A percentile compares a stretch with the other conserved stretches of the same genome.
These are phyloP conservation scores for Leptopterna dolabrata DNA, from an alignment of 2,888 invertebrate species.

Conservation along the genomic window DNA sequence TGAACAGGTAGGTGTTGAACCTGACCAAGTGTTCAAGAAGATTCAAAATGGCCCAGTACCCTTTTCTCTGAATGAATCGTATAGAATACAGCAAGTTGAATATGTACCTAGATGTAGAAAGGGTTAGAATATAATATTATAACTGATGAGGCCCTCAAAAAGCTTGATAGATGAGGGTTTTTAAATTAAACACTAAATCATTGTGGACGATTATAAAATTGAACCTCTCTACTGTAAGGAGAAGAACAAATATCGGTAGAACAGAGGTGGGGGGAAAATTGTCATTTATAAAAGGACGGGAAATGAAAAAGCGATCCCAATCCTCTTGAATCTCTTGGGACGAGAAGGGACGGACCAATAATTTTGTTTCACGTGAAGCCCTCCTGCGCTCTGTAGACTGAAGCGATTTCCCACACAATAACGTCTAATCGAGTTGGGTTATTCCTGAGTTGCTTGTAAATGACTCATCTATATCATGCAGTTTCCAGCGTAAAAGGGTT, in stretches of 20 bases:
- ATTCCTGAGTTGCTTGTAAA: slow-evolving; percentile 38
- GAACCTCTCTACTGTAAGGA: neutral
- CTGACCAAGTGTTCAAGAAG: too few species aligned
- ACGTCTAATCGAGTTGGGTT: slow-evolving; percentile 49
- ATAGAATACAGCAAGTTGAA: too few species aligned
- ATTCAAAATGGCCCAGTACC: too few species aligned
- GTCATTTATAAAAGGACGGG: slow-evolving; percentile 28
- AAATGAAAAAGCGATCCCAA: slow-evolving; percentile 37
- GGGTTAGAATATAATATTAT: too few species aligned
- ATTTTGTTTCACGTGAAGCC: slow-evolving; percentile 51
- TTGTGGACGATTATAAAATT: neutral
- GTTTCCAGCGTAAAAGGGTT: slow-evolving; percentile 46
- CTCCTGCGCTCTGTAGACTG: slow-evolving; percentile 34
- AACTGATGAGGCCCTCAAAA: too few species aligned
- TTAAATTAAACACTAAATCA: neutral
- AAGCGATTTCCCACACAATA: slow-evolving; percentile 49
- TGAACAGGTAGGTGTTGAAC: too few species aligned
- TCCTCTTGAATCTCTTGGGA: slow-evolving; percentile 9
- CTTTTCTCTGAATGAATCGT: too few species aligned
- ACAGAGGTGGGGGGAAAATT: neutral
- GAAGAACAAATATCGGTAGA: neutral
- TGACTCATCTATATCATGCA: slow-evolving; percentile 54
- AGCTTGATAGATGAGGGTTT: neutral
- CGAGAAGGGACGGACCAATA: neutral
- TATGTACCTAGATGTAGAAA: too few species aligned